These are phyloP conservation scores for Cherax quadricarinatus DNA, from an alignment of 1,140 invertebrate species.

Conservation along the genomic window DNA sequence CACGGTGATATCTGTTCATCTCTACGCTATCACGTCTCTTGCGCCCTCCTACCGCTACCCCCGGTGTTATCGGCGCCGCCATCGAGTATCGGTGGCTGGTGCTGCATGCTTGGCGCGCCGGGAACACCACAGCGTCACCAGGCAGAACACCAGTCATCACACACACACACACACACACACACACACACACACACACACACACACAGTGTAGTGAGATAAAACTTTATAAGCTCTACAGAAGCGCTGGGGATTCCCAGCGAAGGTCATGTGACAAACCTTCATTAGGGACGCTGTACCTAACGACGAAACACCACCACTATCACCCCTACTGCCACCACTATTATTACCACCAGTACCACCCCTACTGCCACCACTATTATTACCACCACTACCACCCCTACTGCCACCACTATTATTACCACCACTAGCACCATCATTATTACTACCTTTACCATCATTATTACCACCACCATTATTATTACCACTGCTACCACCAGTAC, in stretches of 20 bases:
- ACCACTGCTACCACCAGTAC: not conserved
- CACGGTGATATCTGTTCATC: conserved; percentile 41
- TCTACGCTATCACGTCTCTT: not conserved
- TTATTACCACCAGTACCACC: too few species aligned
- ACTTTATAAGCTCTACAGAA: too few species aligned
- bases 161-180: not conserved
- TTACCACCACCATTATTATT: not conserved
- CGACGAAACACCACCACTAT: conserved; percentile 1
- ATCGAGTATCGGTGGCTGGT: conserved; percentile 40
- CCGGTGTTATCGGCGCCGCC: conserved; percentile 29
- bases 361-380: too few species aligned
- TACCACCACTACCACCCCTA: too few species aligned
- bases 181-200: not conserved
- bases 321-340: not conserved
- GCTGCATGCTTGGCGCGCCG: conserved; percentile 19
- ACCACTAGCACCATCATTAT: too few species aligned
- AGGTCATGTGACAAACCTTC: too few species aligned
- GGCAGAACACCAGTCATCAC: conserved; percentile 24
- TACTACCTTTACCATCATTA: too few species aligned
- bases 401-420: too few species aligned
- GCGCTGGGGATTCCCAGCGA: too few species aligned
- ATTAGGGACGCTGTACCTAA: not conserved
- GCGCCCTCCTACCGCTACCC: not conserved
- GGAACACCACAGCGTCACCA: conserved; percentile 24
- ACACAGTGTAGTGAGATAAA: not conserved